Evolutionary conservation across 2,797 vertebrate species (phyloP).

Genomic region (Dicrostonyx torquatus): DNA sequence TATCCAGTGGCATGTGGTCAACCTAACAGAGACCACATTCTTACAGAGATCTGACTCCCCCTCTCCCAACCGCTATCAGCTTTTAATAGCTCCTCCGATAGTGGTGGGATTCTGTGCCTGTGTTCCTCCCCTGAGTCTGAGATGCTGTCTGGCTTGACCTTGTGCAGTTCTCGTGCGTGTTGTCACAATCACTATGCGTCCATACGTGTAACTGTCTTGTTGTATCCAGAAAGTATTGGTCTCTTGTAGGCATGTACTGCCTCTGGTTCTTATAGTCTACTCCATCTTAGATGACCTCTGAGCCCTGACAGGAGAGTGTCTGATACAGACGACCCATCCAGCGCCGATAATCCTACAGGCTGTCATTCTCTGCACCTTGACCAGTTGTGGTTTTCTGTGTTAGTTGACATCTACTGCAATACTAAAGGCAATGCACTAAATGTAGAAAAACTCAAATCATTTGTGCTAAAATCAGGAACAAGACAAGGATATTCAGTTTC

Average conservation of each 20-base stretch:
- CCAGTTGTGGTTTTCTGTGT: background rate
- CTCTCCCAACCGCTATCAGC: background rate
- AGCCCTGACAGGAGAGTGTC: background rate
- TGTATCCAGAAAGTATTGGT: background rate
- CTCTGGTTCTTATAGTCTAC: background rate
- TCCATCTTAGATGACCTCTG: background rate
- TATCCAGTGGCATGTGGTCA: background rate
- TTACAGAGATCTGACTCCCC: background rate
- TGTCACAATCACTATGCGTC: background rate
- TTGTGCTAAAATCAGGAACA: background rate
- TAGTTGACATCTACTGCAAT: background rate
- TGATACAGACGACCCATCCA: background rate
- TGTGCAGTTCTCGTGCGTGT: background rate
- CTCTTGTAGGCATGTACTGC: background rate
- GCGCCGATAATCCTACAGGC: background rate
- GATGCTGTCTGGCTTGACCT: background rate
- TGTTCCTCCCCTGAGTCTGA: background rate
- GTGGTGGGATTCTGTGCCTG: background rate
- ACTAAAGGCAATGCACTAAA: background rate
- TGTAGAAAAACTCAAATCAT: background rate
- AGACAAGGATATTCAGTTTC: background rate
- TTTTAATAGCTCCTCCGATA: background rate
- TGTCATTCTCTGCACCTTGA: background rate
- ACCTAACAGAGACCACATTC: background rate
- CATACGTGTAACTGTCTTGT: background rate